phyloP scores from a whole-genome alignment of 2,797 vertebrate species.

The Hephaestus fuliginosus region DNA sequence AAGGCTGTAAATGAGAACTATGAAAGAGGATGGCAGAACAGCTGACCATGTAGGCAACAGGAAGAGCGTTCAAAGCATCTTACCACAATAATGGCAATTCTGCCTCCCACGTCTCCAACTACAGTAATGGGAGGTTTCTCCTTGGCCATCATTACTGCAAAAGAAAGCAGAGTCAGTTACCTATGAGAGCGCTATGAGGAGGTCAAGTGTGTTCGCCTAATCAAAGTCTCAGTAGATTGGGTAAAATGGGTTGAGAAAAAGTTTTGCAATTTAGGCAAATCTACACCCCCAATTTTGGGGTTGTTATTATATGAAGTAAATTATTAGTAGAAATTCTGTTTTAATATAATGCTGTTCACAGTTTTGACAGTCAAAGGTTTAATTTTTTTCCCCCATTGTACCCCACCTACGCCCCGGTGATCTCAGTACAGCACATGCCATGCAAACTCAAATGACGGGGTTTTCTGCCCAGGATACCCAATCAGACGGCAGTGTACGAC shows the following conservation, averaged over 20 bases:
- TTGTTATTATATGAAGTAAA: background rate
- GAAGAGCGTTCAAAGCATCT: conserved; percentile 51
- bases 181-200: background rate
- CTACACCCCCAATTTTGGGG: conserved; percentile 32
- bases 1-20: background rate
- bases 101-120: conserved; percentile 95
- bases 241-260: conserved; percentile 86
- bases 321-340: conserved; percentile 8
- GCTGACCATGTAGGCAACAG: background rate
- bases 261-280: conserved; percentile 51
- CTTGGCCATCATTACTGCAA: conserved; percentile 97
- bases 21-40: background rate
- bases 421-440: conserved; percentile 84
- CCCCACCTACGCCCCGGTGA: conserved; percentile 78
- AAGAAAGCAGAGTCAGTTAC: conserved; percentile 55
- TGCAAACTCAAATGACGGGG: conserved; percentile 80
- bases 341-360: background rate
- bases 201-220: conserved; percentile 4
- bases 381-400: conserved; percentile 73
- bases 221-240: conserved; percentile 81
- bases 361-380: conserved; percentile 18
- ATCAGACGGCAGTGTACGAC: conserved; percentile 66
- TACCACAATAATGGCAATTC: conserved; percentile 98
- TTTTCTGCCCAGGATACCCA: conserved; percentile 83
- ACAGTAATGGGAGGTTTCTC: conserved; percentile 98